Conservation (phyloP, 92 coral and sea anemone genomes). For the Desmophyllum pertusum region DNA sequence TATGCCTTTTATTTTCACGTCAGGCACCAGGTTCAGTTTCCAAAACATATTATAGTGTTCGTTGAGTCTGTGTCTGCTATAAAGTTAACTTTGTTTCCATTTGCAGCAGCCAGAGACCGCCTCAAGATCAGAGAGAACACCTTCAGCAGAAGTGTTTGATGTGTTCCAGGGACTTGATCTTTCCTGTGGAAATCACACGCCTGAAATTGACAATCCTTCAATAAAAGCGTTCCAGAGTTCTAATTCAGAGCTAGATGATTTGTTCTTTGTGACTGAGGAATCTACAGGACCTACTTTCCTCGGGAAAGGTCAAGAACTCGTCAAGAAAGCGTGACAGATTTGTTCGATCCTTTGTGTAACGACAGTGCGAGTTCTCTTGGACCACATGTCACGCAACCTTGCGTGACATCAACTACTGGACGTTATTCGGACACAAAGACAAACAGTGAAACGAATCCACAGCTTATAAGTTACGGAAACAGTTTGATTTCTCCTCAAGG, state of each 20-base stretch:
- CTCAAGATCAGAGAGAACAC: background rate
- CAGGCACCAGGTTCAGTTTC: background rate
- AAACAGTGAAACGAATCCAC: background rate
- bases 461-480: background rate
- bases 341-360: constrained; percentile 36
- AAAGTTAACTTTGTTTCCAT: background rate
- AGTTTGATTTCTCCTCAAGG: constrained; percentile 3
- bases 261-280: constrained; percentile 1
- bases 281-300: background rate
- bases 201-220: background rate
- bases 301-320: background rate
- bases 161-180: constrained; percentile 20
- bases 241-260: constrained; percentile 20
- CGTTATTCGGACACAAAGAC: background rate
- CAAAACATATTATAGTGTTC: too few relatives aligned
- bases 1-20: too few relatives aligned
- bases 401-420: background rate
- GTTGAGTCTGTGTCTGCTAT: background rate
- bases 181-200: background rate
- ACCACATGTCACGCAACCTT: background rate
- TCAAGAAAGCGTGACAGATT: constrained; percentile 19
- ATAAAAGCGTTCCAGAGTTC: background rate
- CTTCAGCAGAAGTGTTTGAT: background rate
- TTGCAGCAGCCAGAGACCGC: background rate
- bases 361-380: background rate